phyloP scores from a whole-genome alignment of 2,113 vertebrate species.

The Ariopsis seemanni region DNA sequence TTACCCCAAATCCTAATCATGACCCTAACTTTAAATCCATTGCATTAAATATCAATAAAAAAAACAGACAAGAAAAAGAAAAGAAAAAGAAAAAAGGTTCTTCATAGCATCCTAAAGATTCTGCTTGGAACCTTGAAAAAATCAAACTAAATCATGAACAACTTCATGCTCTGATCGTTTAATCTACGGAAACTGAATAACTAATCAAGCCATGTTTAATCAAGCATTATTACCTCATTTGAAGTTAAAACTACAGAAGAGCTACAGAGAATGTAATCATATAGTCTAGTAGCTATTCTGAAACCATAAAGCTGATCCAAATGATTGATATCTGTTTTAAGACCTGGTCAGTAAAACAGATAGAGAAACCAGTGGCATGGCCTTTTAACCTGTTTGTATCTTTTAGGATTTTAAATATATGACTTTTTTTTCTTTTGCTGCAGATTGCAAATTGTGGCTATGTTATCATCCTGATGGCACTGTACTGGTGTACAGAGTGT shows the following conservation, averaged over 20 bases:
- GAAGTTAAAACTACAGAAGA: neutral
- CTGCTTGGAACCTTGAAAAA: neutral
- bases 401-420: neutral
- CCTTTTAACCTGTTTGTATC: neutral
- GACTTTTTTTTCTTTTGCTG: constrained; percentile 34
- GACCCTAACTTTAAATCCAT: neutral
- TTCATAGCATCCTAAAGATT: neutral
- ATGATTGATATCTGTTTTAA: constrained; percentile 49
- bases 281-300: neutral
- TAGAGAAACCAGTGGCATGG: neutral
- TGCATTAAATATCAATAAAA: neutral
- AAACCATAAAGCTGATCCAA: constrained; percentile 32
- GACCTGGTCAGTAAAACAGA: neutral
- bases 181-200: neutral
- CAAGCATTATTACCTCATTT: neutral
- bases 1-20: neutral
- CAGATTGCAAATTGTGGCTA: constrained; percentile 85
- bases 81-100: neutral
- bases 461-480: constrained; percentile 86
- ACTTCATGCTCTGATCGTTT: no score
- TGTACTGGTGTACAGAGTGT: constrained; percentile 90
- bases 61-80: neutral
- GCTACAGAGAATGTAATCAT: neutral
- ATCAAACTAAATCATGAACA: neutral
- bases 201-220: neutral